phyloP scores from a whole-genome alignment of 1,140 invertebrate species.

The Papilio xuthus region DNA sequence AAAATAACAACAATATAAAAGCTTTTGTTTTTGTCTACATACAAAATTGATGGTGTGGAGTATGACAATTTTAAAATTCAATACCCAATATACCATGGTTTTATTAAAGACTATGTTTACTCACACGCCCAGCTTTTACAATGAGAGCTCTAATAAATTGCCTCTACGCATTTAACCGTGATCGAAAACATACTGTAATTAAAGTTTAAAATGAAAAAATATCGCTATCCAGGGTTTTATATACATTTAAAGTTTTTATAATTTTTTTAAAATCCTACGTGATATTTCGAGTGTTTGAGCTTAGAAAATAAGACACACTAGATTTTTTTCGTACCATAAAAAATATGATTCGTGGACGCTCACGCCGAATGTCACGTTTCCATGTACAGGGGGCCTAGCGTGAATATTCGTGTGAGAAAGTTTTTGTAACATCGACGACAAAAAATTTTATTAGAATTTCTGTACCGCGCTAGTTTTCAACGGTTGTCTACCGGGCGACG shows the following conservation, averaged over 20 bases:
- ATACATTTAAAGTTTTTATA: background rate
- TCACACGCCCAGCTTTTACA: background rate
- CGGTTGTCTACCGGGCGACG: no score
- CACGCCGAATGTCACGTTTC: background rate
- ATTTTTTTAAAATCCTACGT: background rate
- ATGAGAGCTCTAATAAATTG: background rate
- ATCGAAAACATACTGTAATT: constrained; percentile 16
- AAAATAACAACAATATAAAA: background rate
- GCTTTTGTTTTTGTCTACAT: background rate
- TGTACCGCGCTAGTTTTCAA: no score
- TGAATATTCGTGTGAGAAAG: no score
- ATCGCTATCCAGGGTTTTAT: background rate
- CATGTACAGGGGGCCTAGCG: background rate
- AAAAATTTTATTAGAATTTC: no score
- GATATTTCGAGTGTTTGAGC: background rate
- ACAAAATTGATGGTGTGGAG: background rate
- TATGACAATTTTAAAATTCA: constrained; percentile 1
- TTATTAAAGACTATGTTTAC: background rate
- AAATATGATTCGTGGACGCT: background rate
- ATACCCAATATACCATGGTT: background rate
- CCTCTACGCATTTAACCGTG: background rate
- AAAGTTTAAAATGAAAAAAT: background rate
- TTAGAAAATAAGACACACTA: background rate
- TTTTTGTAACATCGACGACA: no score
- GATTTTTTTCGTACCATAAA: background rate